Evolutionary conservation across 2,888 invertebrate genomes (phyloP).

Genomic region (Agriopis aurantiaria): DNA sequence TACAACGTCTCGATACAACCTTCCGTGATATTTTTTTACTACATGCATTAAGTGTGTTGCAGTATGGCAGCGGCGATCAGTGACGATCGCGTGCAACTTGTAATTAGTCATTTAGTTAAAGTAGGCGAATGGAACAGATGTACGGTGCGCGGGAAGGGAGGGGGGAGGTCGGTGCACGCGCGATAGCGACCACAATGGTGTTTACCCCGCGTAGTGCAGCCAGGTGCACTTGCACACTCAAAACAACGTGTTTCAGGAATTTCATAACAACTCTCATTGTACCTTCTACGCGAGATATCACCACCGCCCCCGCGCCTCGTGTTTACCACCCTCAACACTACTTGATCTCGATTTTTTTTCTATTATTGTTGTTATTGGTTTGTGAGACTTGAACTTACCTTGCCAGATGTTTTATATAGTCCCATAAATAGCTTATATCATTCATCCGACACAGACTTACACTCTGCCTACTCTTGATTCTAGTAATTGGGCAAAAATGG

Average conservation of each 20-base stretch:
- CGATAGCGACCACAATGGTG: conserved; percentile 53
- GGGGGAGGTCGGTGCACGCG: conserved; percentile 21
- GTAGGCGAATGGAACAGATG: conserved; percentile 34
- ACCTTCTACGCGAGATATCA: conserved; percentile 17
- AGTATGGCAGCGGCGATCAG: not conserved
- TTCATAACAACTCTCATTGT: conserved; percentile 52
- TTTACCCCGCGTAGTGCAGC: conserved; percentile 47
- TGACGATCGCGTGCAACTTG: conserved; percentile 18
- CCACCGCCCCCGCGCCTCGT: not conserved
- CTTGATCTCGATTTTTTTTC: not conserved
- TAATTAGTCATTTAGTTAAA: conserved; percentile 26
- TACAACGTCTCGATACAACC: not conserved
- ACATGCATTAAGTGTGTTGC: not conserved
- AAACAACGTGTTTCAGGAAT: conserved; percentile 54
- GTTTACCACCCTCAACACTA: not conserved
- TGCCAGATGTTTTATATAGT: too few species aligned
- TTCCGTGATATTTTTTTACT: not conserved
- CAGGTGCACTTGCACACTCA: conserved; percentile 46
- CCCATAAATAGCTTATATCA: too few species aligned
- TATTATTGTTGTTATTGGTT: too few species aligned
- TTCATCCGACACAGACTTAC: too few species aligned
- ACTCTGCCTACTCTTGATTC: too few species aligned
- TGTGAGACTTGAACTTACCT: too few species aligned
- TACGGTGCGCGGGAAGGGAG: not conserved
- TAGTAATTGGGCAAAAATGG: too few species aligned